These are phyloP conservation scores for Pteropus alecto DNA, from an alignment of 2,113 vertebrate species.

Conservation along the genomic window DNA sequence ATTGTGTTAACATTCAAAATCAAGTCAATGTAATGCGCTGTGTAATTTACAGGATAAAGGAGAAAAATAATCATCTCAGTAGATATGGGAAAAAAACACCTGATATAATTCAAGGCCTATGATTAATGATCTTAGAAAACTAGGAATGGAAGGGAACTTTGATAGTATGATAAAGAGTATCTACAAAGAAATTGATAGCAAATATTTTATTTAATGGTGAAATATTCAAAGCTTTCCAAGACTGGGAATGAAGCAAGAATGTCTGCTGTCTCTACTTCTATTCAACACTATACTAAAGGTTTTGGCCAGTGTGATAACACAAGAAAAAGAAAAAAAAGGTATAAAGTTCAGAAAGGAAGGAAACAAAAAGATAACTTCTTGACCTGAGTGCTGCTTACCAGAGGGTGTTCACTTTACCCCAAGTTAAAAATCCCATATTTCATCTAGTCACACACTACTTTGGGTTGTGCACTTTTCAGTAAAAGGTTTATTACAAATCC, in stretches of 20 bases:
- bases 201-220: not conserved
- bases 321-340: not conserved
- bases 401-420: not conserved
- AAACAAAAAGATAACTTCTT: not conserved
- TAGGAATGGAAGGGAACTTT: not conserved
- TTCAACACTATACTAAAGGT: not conserved
- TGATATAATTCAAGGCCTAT: not conserved
- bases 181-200: not conserved
- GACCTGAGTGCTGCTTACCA: too few species aligned
- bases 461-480: not conserved
- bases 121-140: not conserved
- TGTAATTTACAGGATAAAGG: not conserved
- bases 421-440: too few species aligned
- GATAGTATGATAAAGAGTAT: not conserved
- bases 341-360: not conserved
- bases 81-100: not conserved
- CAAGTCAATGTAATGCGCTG: not conserved
- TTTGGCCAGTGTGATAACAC: too few species aligned
- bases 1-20: not conserved
- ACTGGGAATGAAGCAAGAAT: not conserved
- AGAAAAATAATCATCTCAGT: not conserved
- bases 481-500: not conserved
- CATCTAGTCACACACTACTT: not conserved
- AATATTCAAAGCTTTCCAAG: not conserved
- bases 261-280: not conserved